Evolutionary conservation across 2,797 vertebrate genomes (phyloP).

Genomic region (Hirundo rustica): DNA sequence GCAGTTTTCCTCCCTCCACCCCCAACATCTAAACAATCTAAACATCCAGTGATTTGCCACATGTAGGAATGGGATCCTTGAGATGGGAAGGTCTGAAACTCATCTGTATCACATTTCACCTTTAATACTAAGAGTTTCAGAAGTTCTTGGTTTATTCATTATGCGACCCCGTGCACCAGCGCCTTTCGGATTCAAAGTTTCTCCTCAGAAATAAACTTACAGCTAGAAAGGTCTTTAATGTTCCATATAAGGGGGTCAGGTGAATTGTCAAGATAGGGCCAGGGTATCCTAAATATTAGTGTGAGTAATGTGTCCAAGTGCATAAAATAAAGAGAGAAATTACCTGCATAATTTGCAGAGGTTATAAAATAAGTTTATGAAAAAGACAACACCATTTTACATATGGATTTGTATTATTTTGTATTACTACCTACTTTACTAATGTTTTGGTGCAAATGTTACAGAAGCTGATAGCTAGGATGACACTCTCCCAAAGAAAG

Average conservation of each 20-base stretch:
- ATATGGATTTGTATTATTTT: background rate
- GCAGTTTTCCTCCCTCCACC: background rate
- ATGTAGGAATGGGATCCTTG: background rate
- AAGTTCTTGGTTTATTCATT: background rate
- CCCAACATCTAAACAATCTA: background rate
- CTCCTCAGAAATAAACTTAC: background rate
- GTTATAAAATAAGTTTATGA: background rate
- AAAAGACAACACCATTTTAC: background rate
- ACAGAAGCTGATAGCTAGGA: background rate
- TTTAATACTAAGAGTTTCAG: background rate
- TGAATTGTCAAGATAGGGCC: background rate
- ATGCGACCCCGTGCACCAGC: fast-evolving
- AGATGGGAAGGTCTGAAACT: background rate
- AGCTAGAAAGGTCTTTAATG: background rate
- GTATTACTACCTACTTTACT: background rate
- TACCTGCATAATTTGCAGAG: background rate
- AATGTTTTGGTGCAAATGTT: background rate
- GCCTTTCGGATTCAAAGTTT: background rate
- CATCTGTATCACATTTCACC: background rate
- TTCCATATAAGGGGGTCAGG: background rate
- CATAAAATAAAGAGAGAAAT: background rate
- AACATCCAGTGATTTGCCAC: background rate
- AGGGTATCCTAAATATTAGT: background rate
- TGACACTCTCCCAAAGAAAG: background rate
- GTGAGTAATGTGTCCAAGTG: background rate